Evolutionary conservation across 2,113 vertebrate species (phyloP), one percentile per base, ranked within the genome.

Genomic region (Poecile atricapillus): DNA sequence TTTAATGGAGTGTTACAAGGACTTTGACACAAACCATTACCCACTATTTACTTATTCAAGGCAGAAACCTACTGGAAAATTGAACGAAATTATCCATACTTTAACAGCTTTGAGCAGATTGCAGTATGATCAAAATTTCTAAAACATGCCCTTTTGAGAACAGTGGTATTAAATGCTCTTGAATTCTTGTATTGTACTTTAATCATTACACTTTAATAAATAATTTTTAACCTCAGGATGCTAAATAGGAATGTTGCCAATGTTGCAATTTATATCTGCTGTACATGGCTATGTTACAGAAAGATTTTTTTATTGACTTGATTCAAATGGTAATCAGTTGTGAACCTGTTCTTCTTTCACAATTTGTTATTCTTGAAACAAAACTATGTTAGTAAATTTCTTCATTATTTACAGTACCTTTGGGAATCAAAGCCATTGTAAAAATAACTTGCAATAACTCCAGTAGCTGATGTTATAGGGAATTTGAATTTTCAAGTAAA

Each of bases 21-120:
- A 98, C 98, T 98, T 98, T 98, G 98, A 98, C 98, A 99, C 98
- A 99, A 99, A 97, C 98, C 98, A 98, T 99, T 99, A 99, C 98
- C 98, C 97, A 96, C 97, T 98, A 98, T 99, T 99, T 99, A 99
- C 98, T 99, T 98, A 98, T 98, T 98, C 97, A 97, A 97, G 97
- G 96, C 97, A 97, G 97, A 97, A 97, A 97, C 97, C 94, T 97
- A 97, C 97, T 98, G 96, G 96, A 98, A 98, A 98, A 98, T 98
- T 98, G 98, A 98, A 96, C 78, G 41, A 98, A 98, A 98, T 98
- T 98, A 98, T 98, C 98, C 97, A 96, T 97, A 97, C 92, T 98
- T 98, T 97, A 98, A 97, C 97, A 98, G 97, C 94, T 97, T 96
- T 91, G 94, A 97, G 92, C 94, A 97, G 91, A 97, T 97, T 96